Evolutionary conservation across 2,797 vertebrate genomes (phyloP), one percentile per base, ranked within the genome.

Genomic region (Spatula clypeata): DNA sequence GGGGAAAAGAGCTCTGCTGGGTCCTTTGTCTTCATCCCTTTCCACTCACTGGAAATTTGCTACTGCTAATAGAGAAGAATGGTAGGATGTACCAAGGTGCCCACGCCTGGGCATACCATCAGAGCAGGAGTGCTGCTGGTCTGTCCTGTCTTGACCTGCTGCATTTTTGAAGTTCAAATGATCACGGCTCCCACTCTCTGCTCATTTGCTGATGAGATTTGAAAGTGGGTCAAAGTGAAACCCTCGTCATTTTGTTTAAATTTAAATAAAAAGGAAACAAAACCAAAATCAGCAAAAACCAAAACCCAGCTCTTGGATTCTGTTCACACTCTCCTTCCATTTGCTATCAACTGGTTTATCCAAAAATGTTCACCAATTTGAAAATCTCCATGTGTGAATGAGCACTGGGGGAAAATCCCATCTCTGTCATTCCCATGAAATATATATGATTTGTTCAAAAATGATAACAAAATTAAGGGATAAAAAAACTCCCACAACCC

Each of bases 191-290:
- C 36, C 10, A 11, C 49, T 85, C 20, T 27, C 53, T 74, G 51
- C 42, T 86, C 11, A 62, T 58, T 64, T 1, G 1, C 32, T 90
- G 81, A 55, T 19, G 66, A 60, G 42, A 75, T 44, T 36, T 75
- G 57, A 79, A 93, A 96, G 47, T 34, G 21, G 64, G 71, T 85
- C 90, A 95, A 66, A 94, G 76, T 1, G 1, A 81, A 95, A 86
- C 0, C 7, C n/a, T 23, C 80, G 49, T 4, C 20, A 55, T 86
- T 93, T 81, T 70, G 54, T 55, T 95, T 32, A 84, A 81, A 47
- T 73, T 57, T 73, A 73, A 83, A 65, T 27, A 36, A 51, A 79
- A 84, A 31, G 2, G 11, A 67, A 81, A 86, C 42, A n/a, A 53
- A 31, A 42, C 19, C 61, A n/a, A 79, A 49, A 3, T 4, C 0